These are phyloP conservation scores for Platycercus adscitus DNA, from an alignment of 2,113 vertebrate species.

Conservation along the genomic window DNA sequence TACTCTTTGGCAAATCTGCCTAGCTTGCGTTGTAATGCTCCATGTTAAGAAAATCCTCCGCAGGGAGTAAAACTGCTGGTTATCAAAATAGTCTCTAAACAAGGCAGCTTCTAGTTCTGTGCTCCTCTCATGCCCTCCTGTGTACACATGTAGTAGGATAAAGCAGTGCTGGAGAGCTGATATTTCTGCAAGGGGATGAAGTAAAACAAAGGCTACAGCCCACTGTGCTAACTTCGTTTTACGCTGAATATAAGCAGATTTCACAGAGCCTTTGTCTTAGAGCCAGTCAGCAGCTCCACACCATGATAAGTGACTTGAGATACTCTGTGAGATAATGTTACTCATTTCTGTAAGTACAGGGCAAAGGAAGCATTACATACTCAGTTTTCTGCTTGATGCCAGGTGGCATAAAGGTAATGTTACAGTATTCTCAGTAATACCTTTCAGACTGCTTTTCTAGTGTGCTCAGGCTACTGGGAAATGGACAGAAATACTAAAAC, in stretches of 20 bases:
- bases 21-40: neutral
- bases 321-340: neutral
- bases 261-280: neutral
- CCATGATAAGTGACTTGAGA: neutral
- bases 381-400: neutral
- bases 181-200: neutral
- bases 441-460: neutral
- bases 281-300: neutral
- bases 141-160: conserved; percentile 44
- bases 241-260: neutral
- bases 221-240: neutral
- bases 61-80: neutral
- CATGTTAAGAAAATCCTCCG: neutral
- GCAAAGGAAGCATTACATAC: neutral
- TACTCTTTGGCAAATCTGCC: neutral
- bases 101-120: conserved; percentile 8
- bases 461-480: neutral
- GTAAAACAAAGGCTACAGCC: neutral
- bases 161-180: neutral
- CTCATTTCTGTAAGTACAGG: neutral
- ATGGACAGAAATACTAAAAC: neutral
- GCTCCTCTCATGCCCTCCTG: conserved; percentile 64
- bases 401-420: neutral
- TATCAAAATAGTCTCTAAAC: neutral
- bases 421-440: neutral